A percentile compares a stretch with the other conserved stretches of the same genome.
phyloP scores from a whole-genome alignment of 2,888 invertebrate genomes.

The Phania funesta region DNA sequence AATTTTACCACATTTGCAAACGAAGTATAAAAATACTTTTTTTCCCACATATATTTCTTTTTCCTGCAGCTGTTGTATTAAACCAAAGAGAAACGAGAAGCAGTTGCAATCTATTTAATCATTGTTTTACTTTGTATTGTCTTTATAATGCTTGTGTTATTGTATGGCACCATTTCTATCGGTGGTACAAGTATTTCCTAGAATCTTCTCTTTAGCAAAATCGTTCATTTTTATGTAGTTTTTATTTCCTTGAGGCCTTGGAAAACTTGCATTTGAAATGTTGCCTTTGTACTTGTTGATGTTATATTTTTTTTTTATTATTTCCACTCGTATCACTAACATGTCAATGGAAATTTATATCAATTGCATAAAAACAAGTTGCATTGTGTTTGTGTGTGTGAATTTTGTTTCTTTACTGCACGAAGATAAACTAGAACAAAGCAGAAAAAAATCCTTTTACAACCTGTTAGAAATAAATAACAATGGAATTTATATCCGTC shows the following conservation, averaged over 20 bases:
- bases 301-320: background rate
- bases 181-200: no score
- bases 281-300: background rate
- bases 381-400: background rate
- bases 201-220: no score
- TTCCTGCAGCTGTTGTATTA: background rate
- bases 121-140: background rate
- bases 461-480: background rate
- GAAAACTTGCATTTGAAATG: background rate
- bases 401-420: background rate
- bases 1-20: background rate
- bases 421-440: background rate
- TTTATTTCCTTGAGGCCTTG: constrained; percentile 34
- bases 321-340: background rate
- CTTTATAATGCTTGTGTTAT: background rate
- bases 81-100: background rate
- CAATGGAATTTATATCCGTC: constrained; percentile 12
- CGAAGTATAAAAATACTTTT: background rate
- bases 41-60: background rate
- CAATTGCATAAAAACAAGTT: constrained; percentile 29
- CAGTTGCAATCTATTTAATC: background rate
- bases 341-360: constrained; percentile 45
- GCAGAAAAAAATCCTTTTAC: background rate
- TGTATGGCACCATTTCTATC: no score
- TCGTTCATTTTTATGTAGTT: background rate